Conservation (phyloP, 2,113 vertebrate genomes). For the Macroglossus sobrinus region DNA sequence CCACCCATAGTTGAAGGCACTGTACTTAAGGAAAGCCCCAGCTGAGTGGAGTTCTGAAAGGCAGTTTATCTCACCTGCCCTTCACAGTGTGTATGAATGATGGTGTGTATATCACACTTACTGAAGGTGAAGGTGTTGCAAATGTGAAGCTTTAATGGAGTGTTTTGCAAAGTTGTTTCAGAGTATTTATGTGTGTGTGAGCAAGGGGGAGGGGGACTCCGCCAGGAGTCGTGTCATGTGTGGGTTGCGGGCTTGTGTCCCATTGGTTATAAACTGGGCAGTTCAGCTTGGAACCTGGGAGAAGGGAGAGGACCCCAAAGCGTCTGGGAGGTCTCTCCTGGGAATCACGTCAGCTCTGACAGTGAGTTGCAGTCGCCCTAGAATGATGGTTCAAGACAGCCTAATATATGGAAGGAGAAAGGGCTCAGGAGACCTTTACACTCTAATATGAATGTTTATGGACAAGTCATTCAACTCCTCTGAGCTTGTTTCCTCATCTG, state of each 20-base stretch:
- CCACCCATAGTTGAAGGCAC: not conserved
- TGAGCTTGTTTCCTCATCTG: not conserved
- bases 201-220: not conserved
- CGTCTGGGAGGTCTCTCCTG: not conserved
- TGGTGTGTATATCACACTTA: not conserved
- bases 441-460: not conserved
- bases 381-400: not conserved
- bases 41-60: not conserved
- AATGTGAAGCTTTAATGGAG: not conserved
- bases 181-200: not conserved
- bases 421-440: not conserved
- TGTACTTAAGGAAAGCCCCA: not conserved
- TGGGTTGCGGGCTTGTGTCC: not conserved
- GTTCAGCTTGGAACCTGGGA: not conserved
- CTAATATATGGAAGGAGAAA: not conserved
- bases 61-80: not conserved
- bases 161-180: not conserved
- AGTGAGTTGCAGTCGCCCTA: not conserved
- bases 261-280: not conserved
- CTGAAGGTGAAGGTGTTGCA: not conserved
- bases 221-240: not conserved
- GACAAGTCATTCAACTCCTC: not conserved
- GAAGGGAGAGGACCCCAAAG: not conserved
- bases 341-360: not conserved
- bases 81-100: not conserved